These are phyloP conservation scores for Circaetus cinerascens DNA, from an alignment of 2,113 vertebrate genomes.

Conservation along the genomic window DNA sequence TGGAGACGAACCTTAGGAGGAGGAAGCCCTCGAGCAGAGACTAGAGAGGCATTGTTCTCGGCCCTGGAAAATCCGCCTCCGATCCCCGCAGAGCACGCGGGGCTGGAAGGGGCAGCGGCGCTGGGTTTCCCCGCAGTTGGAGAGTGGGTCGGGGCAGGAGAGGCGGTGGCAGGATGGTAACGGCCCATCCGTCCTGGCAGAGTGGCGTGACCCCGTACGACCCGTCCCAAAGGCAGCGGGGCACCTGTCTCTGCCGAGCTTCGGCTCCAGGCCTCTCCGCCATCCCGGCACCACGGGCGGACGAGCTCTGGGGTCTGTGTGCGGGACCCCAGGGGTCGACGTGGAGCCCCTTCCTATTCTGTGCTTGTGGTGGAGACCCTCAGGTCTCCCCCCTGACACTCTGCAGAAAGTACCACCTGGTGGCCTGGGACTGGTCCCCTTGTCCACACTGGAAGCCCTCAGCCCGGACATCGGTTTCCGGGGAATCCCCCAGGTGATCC, in stretches of 20 bases:
- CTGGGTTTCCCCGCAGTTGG: background rate
- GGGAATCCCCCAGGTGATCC: slow-evolving; percentile 53
- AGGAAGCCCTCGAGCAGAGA: slow-evolving; percentile 41
- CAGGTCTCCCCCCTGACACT: background rate
- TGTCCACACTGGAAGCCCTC: background rate
- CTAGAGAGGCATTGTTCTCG: slow-evolving; percentile 38
- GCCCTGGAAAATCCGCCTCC: background rate
- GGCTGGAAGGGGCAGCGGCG: background rate
- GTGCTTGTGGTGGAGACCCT: background rate
- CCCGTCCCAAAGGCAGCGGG: background rate
- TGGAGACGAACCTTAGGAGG: slow-evolving; percentile 29
- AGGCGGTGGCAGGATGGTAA: background rate
- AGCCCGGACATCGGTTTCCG: background rate
- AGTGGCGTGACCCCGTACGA: background rate
- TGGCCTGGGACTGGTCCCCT: background rate
- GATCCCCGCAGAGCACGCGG: background rate
- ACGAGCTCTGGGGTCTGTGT: fast-evolving
- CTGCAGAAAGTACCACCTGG: background rate
- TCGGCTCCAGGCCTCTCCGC: background rate
- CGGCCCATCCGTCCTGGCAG: background rate
- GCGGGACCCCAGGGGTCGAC: fast-evolving
- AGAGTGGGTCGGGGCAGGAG: background rate
- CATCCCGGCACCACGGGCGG: fast-evolving
- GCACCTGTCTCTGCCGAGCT: fast-evolving
- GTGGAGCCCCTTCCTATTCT: background rate